Evolutionary conservation across 2,888 invertebrate species (phyloP), one percentile per base, ranked within the genome.

Genomic region (Acleris laterana): DNA sequence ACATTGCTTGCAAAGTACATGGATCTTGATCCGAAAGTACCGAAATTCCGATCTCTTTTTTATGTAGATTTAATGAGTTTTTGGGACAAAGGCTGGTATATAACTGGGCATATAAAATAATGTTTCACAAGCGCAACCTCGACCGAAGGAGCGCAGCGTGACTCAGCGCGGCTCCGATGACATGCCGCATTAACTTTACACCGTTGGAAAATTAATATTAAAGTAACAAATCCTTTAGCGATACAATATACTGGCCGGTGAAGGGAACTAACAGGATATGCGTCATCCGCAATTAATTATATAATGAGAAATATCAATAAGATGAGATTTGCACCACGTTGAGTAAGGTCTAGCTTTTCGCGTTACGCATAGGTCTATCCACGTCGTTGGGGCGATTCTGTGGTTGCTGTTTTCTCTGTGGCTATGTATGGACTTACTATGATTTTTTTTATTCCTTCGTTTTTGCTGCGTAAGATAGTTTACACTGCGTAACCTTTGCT

Each of bases 41-140:
- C 42, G 20, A 44, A 50, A 65, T 52, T 9, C 55, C 44, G 55
- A 55, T 56, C 20, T 46, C 42, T 49, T 50, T 55, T 60, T 65
- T 46, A 56, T 50, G 58, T 32, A n/a, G 19, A 9, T 56, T 20
- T 50, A 7, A 55, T 48, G 42, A 38, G 25, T 32, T 65, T 59
- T 62, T 64, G 66, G 73, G 73, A 71, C 72, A 70, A 68, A 71
- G 70, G 70, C 68, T 70, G 68, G 63, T 63, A 69, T 68, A 53
- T 68, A 71, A 72, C 72, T 42, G 48, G 49, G 57, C 53, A 62
- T 46, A 62, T 62, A 64, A 63, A 56, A 64, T 57, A 49, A 76
- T 78, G 74, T 84, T 83, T 79, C 79, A 72, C 75, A 83, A 84
- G 72, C 62, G 32, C 74, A 83, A 79, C 84, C 83, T 84, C 81